Evolutionary conservation across 2,797 vertebrate species (phyloP), one percentile per base, ranked within the genome.

Genomic region (Labeo calbasu): DNA sequence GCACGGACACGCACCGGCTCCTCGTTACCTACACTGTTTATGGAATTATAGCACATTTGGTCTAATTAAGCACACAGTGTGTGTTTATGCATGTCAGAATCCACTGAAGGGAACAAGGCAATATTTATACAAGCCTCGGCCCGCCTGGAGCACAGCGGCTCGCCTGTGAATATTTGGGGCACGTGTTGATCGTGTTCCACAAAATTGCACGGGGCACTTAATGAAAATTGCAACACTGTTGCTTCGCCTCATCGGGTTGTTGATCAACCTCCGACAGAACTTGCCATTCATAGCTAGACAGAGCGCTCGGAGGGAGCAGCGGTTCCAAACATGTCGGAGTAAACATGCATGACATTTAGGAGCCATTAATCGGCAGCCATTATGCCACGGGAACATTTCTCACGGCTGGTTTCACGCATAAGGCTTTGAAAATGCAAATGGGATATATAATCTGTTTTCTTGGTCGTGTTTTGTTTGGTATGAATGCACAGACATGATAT

Each of bases 391-490:
- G 92, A 92, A 91, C 89, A 91, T 89, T 91, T 75, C 92, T 91
- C 90, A 92, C 88, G 90, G 83, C 83, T 80, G 87, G 88, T 92
- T 92, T 93, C 88, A 93, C 88, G 90, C 90, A 89, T 84, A 90
- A 90, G 89, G 91, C 89, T 91, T 91, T 87, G 86, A 77, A 89
- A 92, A 92, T 91, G 87, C 89, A 88, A 93, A 93, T 90, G 86
- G 83, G 55, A 88, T 91, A 91, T 88, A 90, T 90, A 76, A 78
- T 88, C 89, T 82, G 75, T 86, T 83, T 79, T 51, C 50, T 72
- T 63, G 15, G 10, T 59, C 15, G 43, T 61, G 75, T 84, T 83
- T 55, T 70, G 43, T 28, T 85, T 17, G 84, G 84, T 85, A 88
- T 88, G 59, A 88, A 90, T 89, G 88, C 87, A 68, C 13, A 73